These are phyloP conservation scores for Crotalus tigris DNA, from an alignment of 2,113 vertebrate species.

Conservation along the genomic window DNA sequence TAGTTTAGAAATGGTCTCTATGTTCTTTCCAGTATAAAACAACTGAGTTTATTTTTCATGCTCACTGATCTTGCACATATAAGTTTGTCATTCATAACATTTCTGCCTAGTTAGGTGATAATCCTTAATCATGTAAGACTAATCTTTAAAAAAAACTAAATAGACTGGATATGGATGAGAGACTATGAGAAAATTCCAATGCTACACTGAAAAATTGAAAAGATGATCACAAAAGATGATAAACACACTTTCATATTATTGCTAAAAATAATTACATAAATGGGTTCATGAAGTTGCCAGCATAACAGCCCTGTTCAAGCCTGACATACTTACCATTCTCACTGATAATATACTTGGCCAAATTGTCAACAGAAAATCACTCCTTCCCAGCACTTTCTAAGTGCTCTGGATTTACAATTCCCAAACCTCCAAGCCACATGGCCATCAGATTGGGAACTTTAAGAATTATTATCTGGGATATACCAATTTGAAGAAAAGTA, in stretches of 20 bases:
- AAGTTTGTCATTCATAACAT: not conserved
- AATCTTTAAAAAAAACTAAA: not conserved
- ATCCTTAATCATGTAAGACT: not conserved
- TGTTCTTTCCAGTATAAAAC: not conserved
- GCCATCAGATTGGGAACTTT: not conserved
- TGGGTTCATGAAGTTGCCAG: not conserved
- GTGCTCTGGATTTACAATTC: not conserved
- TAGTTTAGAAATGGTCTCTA: not conserved
- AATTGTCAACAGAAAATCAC: not conserved
- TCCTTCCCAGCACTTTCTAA: no score
- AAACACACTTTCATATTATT: not conserved
- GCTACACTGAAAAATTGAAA: not conserved
- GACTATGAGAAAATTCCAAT: not conserved
- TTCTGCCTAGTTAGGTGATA: not conserved
- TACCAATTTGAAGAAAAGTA: not conserved
- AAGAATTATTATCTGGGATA: not conserved
- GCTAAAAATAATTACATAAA: not conserved
- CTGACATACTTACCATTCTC: not conserved
- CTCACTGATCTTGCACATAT: not conserved
- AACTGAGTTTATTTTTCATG: not conserved
- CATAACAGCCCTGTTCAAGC: not conserved
- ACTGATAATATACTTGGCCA: not conserved
- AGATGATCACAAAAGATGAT: not conserved
- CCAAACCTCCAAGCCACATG: not conserved
- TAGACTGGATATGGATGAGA: not conserved